Conservation (phyloP, 2,888 invertebrate genomes). For the Ceriagrion tenellum region DNA sequence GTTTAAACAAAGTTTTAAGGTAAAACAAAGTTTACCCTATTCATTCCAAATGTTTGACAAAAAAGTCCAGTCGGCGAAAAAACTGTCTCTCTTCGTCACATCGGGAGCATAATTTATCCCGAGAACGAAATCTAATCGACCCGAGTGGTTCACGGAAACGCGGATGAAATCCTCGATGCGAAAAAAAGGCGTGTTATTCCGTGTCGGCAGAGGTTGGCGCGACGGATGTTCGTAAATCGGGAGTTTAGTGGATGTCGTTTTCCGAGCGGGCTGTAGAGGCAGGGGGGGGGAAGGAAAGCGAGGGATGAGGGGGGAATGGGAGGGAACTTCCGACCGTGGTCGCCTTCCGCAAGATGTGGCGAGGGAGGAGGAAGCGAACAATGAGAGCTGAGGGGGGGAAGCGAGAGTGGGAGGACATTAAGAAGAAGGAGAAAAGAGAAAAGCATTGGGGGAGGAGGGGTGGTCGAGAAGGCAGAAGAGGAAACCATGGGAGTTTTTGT, state of each 20-base stretch:
- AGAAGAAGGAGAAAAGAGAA: too few species aligned
- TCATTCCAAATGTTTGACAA: too few species aligned
- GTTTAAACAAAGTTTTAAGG: too few species aligned
- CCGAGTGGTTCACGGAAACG: neutral
- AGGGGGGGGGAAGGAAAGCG: too few species aligned
- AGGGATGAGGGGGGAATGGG: neutral
- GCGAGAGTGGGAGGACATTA: too few species aligned
- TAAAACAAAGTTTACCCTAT: too few species aligned
- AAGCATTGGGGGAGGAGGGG: too few species aligned
- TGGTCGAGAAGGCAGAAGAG: too few species aligned
- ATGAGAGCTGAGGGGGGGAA: neutral
- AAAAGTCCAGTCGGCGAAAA: too few species aligned
- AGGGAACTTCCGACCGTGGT: neutral
- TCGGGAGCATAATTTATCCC: neutral
- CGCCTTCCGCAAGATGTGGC: too few species aligned
- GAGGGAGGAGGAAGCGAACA: neutral
- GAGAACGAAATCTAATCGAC: neutral
- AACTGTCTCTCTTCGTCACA: neutral
- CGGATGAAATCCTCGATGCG: neutral
- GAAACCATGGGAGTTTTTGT: too few species aligned
- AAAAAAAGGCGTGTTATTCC: neutral
- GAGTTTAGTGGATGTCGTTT: conserved; percentile 6
- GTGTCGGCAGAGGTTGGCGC: neutral
- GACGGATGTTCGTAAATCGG: neutral
- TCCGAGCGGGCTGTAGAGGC: neutral